Percentiles rank a stretch among this genome's conserved stretches.
Conservation (phyloP, 37 sponge, comb jelly and placozoan genomes). For the Tethya wilhelma region DNA sequence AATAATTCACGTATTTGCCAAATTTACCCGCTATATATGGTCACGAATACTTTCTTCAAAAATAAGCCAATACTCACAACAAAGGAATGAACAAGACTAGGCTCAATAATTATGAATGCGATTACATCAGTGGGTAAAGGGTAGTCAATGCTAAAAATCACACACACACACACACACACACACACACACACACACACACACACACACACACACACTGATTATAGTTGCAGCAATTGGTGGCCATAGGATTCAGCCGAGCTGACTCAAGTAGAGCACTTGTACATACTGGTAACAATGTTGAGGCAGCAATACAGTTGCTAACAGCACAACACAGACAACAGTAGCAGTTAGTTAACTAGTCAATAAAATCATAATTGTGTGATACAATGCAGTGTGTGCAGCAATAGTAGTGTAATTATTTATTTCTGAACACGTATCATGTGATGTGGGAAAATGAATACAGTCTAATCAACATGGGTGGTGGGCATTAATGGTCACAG, state of each 20-base stretch:
- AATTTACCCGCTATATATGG: too few species aligned
- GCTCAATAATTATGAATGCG: too few species aligned
- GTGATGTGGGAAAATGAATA: neutral
- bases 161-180: too few species aligned
- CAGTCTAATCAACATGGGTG: neutral
- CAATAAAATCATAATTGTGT: too few species aligned
- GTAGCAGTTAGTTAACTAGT: too few species aligned
- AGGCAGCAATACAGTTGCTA: constrained; percentile 48
- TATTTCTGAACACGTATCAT: neutral
- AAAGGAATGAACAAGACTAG: too few species aligned
- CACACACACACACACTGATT: neutral
- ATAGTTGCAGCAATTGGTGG: constrained; percentile 40
- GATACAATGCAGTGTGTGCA: neutral
- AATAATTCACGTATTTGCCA: too few species aligned
- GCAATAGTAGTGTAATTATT: neutral
- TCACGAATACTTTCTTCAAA: too few species aligned
- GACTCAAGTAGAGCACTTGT: constrained; percentile 36
- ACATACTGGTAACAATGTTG: constrained; percentile 31
- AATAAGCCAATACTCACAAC: too few species aligned
- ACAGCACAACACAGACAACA: constrained; percentile 19
- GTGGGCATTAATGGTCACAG: neutral
- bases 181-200: too few species aligned
- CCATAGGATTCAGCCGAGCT: constrained; percentile 48
- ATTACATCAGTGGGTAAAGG: too few species aligned
- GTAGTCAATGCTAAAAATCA: neutral